These are phyloP conservation scores for Cheilosia vernalis DNA, from an alignment of 2,888 invertebrate species.

Conservation along the genomic window DNA sequence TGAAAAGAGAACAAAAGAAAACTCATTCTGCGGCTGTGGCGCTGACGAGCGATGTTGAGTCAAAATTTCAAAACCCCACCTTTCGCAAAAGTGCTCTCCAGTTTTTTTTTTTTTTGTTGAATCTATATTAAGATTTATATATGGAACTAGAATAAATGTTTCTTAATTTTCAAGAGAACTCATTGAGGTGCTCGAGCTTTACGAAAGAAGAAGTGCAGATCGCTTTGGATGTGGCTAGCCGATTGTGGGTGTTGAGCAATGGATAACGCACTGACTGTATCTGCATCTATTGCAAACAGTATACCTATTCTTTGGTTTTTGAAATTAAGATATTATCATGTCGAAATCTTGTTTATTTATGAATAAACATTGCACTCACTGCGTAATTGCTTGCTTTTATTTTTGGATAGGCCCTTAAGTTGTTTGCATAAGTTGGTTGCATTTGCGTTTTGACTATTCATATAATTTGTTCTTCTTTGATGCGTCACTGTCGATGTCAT, in stretches of 20 bases:
- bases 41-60: not conserved
- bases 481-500: constrained; percentile 11
- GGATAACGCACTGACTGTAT: constrained; percentile 6
- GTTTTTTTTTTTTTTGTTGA: constrained; percentile 6
- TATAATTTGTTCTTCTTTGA: constrained; percentile 51
- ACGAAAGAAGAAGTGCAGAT: constrained; percentile 31
- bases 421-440: not conserved
- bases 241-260: constrained; percentile 42
- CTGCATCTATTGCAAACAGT: constrained; percentile 36
- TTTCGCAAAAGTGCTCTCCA: constrained; percentile 33
- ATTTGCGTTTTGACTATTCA: constrained; percentile 30
- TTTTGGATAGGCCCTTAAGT: constrained; percentile 31
- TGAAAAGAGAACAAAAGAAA: not conserved
- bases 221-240: constrained; percentile 40
- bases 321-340: constrained; percentile 22
- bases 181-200: constrained; percentile 30
- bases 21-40: not conserved
- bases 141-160: constrained; percentile 37
- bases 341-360: constrained; percentile 11
- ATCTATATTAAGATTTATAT: constrained; percentile 34
- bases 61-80: constrained; percentile 36
- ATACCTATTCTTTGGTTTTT: constrained; percentile 2
- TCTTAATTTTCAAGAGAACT: constrained; percentile 44
- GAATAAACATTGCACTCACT: constrained; percentile 18
- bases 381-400: constrained; percentile 30